phyloP scores from a whole-genome alignment of 2,113 vertebrate species.

The Alectura lathami region DNA sequence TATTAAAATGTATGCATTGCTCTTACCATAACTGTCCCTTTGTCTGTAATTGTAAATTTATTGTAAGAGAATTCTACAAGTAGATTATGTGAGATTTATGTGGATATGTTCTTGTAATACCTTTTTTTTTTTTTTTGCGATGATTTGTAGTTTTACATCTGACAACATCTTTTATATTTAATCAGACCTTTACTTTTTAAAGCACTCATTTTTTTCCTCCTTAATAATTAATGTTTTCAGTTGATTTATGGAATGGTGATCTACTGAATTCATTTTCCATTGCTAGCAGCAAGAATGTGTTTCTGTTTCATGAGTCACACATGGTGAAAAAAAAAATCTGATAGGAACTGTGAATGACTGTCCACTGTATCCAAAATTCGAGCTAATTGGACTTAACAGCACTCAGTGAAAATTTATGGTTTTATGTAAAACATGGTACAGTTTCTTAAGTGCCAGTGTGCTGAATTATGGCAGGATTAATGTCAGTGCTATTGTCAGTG shows the following conservation, averaged over 20 bases:
- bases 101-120: neutral
- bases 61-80: neutral
- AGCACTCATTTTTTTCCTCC: neutral
- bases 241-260: slow-evolving; percentile 16
- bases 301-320: slow-evolving; percentile 16
- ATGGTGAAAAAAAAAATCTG: neutral
- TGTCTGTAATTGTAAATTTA: neutral
- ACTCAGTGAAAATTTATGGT: neutral
- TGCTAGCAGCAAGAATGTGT: neutral
- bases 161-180: slow-evolving; percentile 8
- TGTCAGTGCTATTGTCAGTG: neutral
- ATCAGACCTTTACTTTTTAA: neutral
- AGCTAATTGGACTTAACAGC: neutral
- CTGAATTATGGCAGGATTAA: neutral
- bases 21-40: neutral
- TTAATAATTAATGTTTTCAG: slow-evolving; percentile 44
- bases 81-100: neutral
- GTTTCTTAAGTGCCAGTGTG: neutral
- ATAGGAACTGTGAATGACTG: neutral
- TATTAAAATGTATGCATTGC: neutral
- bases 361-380: neutral
- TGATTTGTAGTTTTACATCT: neutral
- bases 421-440: neutral
- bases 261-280: slow-evolving; percentile 33
- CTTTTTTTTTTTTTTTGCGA: slow-evolving; percentile 8